Evolutionary conservation across 2,113 vertebrate species (phyloP).

Genomic region (Leptocoma aspasia): DNA sequence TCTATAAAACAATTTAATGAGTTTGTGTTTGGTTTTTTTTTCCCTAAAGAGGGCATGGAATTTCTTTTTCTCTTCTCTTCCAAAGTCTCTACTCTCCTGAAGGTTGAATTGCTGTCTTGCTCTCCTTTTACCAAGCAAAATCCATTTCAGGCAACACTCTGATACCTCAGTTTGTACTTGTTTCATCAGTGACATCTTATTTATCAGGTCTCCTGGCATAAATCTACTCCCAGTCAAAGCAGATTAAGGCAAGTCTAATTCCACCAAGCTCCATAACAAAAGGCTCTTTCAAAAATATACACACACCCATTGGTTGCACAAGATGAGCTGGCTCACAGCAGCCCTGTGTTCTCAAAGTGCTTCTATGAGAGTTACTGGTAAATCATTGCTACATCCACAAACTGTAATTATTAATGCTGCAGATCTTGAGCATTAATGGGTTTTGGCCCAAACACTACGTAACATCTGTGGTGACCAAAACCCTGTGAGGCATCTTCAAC

Average conservation of each 20-base stretch:
- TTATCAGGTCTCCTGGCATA: constrained; percentile 30
- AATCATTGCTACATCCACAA: constrained; percentile 14
- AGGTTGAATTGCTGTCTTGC: not conserved
- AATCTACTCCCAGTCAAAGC: constrained; percentile 8
- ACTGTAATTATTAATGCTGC: constrained; percentile 1
- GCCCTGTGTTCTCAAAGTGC: not conserved
- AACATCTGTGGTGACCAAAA: not conserved
- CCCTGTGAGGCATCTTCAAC: not conserved
- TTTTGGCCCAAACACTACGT: not conserved
- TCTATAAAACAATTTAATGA: not conserved
- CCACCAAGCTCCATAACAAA: constrained; percentile 31
- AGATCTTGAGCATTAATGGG: not conserved
- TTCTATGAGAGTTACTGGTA: not conserved
- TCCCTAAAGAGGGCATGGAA: not conserved
- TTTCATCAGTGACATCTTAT: not conserved
- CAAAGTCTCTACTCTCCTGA: not conserved
- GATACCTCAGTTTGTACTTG: not conserved
- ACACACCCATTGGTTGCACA: constrained; percentile 53
- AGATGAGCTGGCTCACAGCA: constrained; percentile 16
- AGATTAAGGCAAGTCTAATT: constrained; percentile 47
- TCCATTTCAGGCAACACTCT: not conserved
- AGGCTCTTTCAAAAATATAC: constrained; percentile 45
- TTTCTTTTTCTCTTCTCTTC: not conserved
- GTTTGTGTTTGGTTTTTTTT: not conserved
- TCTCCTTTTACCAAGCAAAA: not conserved